Conservation (phyloP, 2,113 vertebrate species). For the Chelonoidis abingdonii region DNA sequence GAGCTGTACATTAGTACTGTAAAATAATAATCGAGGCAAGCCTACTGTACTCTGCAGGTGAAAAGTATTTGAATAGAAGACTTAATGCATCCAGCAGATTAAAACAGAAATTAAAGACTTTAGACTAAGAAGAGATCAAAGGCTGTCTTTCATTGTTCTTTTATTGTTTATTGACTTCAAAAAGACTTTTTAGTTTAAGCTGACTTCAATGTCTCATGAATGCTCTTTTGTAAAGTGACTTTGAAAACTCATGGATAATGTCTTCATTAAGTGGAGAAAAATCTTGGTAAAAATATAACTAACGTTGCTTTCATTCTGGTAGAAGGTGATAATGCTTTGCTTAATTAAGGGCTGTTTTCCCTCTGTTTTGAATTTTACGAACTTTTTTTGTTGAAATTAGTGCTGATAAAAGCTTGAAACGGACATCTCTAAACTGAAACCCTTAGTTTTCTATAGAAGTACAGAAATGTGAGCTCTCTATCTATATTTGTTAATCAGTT, state of each 20-base stretch:
- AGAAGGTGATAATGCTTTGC: slow-evolving; percentile 80
- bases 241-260: slow-evolving; percentile 85
- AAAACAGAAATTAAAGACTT: slow-evolving; percentile 88
- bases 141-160: slow-evolving; percentile 84
- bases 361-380: slow-evolving; percentile 77
- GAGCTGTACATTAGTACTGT: slow-evolving; percentile 50
- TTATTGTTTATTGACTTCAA: slow-evolving; percentile 90
- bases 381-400: slow-evolving; percentile 73
- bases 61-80: slow-evolving; percentile 77
- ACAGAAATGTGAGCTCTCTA: not conserved
- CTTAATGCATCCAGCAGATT: slow-evolving; percentile 81
- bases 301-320: slow-evolving; percentile 82
- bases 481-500: slow-evolving; percentile 54
- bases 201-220: slow-evolving; percentile 87
- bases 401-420: slow-evolving; percentile 75
- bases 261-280: slow-evolving; percentile 86
- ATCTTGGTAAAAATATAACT: slow-evolving; percentile 81
- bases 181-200: slow-evolving; percentile 87
- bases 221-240: slow-evolving; percentile 85
- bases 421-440: slow-evolving; percentile 51
- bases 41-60: slow-evolving; percentile 68
- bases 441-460: slow-evolving; percentile 50
- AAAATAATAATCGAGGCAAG: slow-evolving; percentile 68
- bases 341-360: slow-evolving; percentile 83
- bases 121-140: slow-evolving; percentile 82